Conservation (phyloP, 2,888 invertebrate species). For the Criorhina ranunculi region DNA sequence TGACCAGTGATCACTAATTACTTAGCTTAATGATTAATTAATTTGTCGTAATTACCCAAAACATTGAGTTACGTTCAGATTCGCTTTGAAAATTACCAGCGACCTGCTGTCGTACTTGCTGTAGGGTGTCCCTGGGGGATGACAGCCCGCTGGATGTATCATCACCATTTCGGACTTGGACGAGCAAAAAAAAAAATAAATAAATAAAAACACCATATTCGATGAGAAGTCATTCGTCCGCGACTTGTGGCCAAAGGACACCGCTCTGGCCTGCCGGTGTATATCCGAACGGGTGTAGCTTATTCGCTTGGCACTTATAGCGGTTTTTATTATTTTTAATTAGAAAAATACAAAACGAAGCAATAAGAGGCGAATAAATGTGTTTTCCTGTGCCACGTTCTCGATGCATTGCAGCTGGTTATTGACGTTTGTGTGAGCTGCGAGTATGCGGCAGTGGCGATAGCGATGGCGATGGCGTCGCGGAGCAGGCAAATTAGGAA, state of each 20-base stretch:
- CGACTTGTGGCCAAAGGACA: conserved; percentile 49
- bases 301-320: conserved; percentile 33
- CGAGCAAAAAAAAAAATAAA: not conserved
- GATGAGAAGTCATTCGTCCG: conserved; percentile 38
- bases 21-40: conserved; percentile 70
- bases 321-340: conserved; percentile 61
- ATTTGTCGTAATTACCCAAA: conserved; percentile 71
- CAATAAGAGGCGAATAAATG: conserved; percentile 56
- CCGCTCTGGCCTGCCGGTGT: not conserved
- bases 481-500: conserved; percentile 62
- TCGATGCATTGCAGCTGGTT: conserved; percentile 70
- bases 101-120: conserved; percentile 11
- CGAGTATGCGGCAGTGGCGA: not conserved
- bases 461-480: too few species aligned
- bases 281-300: conserved; percentile 8
- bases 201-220: conserved; percentile 47
- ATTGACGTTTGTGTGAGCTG: conserved; percentile 52
- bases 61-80: conserved; percentile 41
- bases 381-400: conserved; percentile 56
- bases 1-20: conserved; percentile 63
- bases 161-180: conserved; percentile 3
- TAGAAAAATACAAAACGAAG: conserved; percentile 57
- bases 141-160: conserved; percentile 13
- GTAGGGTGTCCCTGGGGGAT: conserved; percentile 44
- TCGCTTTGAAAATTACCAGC: conserved; percentile 30